Evolutionary conservation across 2,113 vertebrate species (phyloP).

Genomic region (Serilophus lunatus): DNA sequence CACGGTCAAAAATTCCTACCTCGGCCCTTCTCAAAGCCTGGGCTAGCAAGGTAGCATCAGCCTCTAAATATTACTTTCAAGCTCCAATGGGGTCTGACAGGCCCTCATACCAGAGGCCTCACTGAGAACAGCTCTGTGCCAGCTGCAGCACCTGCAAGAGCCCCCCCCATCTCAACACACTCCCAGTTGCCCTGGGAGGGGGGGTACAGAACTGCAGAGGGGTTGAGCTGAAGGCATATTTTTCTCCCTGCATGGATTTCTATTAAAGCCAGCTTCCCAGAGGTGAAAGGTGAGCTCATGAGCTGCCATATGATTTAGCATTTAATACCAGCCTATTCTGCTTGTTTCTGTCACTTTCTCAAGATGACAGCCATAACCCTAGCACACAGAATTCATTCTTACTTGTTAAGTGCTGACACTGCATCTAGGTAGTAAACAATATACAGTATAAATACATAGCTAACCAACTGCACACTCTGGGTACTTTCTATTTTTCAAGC

Average conservation of each 20-base stretch:
- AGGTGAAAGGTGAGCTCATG: slow-evolving; percentile 50
- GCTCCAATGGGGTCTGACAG: neutral
- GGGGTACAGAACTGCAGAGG: neutral
- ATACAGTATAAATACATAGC: neutral
- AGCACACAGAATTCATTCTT: neutral
- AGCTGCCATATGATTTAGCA: slow-evolving; percentile 46
- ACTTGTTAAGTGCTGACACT: slow-evolving; percentile 10
- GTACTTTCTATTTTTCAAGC: neutral
- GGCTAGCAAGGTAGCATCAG: neutral
- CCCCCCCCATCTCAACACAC: neutral
- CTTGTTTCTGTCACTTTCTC: slow-evolving; percentile 39
- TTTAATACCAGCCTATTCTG: slow-evolving; percentile 50
- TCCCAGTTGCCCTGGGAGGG: fast-evolving
- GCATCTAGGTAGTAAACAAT: slow-evolving; percentile 26
- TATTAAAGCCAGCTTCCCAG: slow-evolving; percentile 48
- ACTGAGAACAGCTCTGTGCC: neutral
- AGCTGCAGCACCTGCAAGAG: neutral
- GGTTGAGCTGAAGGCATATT: neutral
- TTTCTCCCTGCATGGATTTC: slow-evolving; percentile 3
- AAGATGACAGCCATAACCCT: neutral
- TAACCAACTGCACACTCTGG: neutral
- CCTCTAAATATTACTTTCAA: neutral
- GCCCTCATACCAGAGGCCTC: neutral
- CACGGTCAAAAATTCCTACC: neutral
- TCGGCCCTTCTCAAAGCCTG: neutral